Conservation (phyloP, 1,140 invertebrate species). For the Bradynema listronoti region DNA sequence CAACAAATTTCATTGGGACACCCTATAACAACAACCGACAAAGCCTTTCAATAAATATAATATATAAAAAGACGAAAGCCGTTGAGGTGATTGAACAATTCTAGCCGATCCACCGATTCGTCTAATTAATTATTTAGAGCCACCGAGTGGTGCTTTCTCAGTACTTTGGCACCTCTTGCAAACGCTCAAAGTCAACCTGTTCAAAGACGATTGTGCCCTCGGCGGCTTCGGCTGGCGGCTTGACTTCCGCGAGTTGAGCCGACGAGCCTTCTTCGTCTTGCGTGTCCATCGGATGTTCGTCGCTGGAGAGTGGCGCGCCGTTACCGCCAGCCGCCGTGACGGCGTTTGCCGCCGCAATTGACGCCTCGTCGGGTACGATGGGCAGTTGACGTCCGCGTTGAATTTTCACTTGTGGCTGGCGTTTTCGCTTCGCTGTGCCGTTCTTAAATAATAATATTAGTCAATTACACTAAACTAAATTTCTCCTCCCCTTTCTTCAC, state of each 20-base stretch:
- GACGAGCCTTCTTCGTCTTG: not conserved
- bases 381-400: too few species aligned
- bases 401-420: not conserved
- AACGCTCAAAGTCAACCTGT: slow-evolving; percentile 51
- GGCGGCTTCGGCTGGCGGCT: slow-evolving; percentile 24
- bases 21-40: too few species aligned
- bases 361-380: not conserved
- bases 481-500: not conserved
- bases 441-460: too few species aligned
- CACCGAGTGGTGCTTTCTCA: too few species aligned
- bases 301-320: too few species aligned
- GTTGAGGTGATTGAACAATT: too few species aligned
- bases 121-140: too few species aligned
- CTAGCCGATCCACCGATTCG: too few species aligned
- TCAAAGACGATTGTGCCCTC: slow-evolving; percentile 50
- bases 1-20: too few species aligned
- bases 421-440: not conserved
- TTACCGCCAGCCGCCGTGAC: not conserved
- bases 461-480: too few species aligned
- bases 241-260: not conserved
- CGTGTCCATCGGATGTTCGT: not conserved
- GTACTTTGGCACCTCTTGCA: slow-evolving; percentile 53
- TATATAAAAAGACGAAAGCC: too few species aligned
- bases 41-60: too few species aligned
- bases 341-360: not conserved